Evolutionary conservation across 23 tunicate genomes (phyloP).

Genomic region (Halocynthia aurantium): DNA sequence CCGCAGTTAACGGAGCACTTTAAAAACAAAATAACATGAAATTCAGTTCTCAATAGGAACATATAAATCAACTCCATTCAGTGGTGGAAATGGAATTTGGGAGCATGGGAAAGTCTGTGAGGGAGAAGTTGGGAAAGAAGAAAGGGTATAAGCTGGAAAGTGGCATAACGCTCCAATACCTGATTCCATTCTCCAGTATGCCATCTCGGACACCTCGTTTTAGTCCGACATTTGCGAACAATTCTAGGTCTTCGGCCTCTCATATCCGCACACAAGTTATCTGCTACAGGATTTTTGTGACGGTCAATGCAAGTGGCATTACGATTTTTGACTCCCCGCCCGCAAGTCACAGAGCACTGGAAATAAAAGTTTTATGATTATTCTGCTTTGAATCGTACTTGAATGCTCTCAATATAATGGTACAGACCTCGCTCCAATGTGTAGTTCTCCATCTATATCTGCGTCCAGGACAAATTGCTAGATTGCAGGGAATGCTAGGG

Average conservation of each 20-base stretch:
- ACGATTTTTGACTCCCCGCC: slow-evolving; percentile 70
- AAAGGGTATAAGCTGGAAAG: not conserved
- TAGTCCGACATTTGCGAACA: slow-evolving; percentile 46
- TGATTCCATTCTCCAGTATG: slow-evolving; percentile 60
- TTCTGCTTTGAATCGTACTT: not conserved
- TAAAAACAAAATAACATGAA: not conserved
- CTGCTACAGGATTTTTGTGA: slow-evolving; percentile 28
- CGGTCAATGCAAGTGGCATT: slow-evolving; percentile 40
- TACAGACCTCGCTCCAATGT: slow-evolving; percentile 82
- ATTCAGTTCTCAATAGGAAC: not conserved
- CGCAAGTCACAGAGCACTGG: slow-evolving; percentile 87
- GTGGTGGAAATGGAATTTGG: no score
- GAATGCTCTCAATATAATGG: not conserved
- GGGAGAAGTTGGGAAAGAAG: not conserved
- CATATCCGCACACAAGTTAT: slow-evolving; percentile 45
- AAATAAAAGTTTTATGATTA: not conserved
- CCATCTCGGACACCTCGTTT: slow-evolving; percentile 86
- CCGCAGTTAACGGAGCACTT: slow-evolving; percentile 80
- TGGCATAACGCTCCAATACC: slow-evolving; percentile 12
- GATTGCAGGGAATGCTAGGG: slow-evolving; percentile 32
- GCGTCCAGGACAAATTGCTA: slow-evolving; percentile 30
- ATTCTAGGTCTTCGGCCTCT: slow-evolving; percentile 28
- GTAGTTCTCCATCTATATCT: slow-evolving; percentile 64
- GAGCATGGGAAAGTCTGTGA: not conserved
- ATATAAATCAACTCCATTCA: not conserved